These are phyloP conservation scores for Zaprionus camerounensis DNA, from an alignment of 1,140 invertebrate species.

Conservation along the genomic window DNA sequence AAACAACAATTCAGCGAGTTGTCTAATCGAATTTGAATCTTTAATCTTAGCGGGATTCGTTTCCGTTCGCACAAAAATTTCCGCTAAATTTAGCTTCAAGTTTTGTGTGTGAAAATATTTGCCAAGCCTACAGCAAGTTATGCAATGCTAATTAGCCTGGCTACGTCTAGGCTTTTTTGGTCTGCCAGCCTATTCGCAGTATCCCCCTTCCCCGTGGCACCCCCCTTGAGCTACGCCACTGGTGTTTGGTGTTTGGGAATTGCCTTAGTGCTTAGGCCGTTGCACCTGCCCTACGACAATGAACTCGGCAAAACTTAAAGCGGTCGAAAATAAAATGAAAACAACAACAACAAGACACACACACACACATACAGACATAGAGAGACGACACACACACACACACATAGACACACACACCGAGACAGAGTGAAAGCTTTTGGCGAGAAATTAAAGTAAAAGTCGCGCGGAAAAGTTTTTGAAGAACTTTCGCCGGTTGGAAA, in stretches of 20 bases:
- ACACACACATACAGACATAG: background rate
- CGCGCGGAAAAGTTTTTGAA: conserved; percentile 50
- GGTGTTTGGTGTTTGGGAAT: background rate
- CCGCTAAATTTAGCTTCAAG: conserved; percentile 8
- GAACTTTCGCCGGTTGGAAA: conserved; percentile 51
- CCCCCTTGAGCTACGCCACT: background rate
- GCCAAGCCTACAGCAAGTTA: conserved; percentile 2
- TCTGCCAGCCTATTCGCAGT: background rate
- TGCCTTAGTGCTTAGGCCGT: conserved; percentile 40
- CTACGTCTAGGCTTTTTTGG: background rate
- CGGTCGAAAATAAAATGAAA: conserved; percentile 20
- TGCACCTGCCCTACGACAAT: conserved; percentile 57
- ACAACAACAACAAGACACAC: conserved; percentile 26
- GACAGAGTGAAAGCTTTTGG: conserved; percentile 23
- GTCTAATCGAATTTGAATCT: conserved; percentile 3
- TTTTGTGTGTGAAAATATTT: conserved; percentile 2
- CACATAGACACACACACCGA: background rate
- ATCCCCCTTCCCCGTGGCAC: background rate
- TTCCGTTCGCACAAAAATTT: background rate
- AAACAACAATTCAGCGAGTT: background rate
- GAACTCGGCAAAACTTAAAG: conserved; percentile 48
- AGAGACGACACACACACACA: background rate
- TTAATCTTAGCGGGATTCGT: background rate
- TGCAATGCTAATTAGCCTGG: conserved; percentile 4
- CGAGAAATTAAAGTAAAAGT: conserved; percentile 56